Conservation (phyloP, 2,113 vertebrate genomes). For the Syngnathus scovelli region DNA sequence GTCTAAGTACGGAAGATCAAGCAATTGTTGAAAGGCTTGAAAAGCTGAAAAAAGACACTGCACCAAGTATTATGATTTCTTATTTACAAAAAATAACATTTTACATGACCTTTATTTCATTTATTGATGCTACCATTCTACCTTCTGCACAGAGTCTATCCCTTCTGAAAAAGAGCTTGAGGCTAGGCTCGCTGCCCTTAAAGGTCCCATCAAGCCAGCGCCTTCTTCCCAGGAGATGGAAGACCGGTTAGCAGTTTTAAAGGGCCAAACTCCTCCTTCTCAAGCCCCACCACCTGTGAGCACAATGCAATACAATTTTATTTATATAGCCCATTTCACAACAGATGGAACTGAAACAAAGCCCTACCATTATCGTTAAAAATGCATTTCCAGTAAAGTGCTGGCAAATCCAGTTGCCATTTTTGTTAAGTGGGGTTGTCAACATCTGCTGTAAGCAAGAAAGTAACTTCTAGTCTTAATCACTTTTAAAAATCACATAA, state of each 20-base stretch:
- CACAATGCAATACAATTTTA: background rate
- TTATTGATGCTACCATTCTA: slow-evolving; percentile 1
- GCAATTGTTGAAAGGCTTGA: slow-evolving; percentile 85
- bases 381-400: too few relatives aligned
- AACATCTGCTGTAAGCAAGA: too few relatives aligned
- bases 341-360: too few relatives aligned
- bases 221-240: slow-evolving; percentile 83
- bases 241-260: slow-evolving; percentile 79
- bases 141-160: slow-evolving; percentile 71
- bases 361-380: too few relatives aligned
- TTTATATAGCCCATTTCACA: too few relatives aligned
- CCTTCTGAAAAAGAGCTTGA: slow-evolving; percentile 86
- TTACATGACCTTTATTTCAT: background rate
- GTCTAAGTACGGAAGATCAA: slow-evolving; percentile 80
- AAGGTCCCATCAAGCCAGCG: slow-evolving; percentile 66
- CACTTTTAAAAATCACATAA: too few relatives aligned
- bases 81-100: background rate
- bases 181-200: slow-evolving; percentile 83
- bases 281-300: slow-evolving; percentile 75
- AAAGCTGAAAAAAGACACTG: slow-evolving; percentile 82
- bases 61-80: slow-evolving; percentile 72
- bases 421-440: too few relatives aligned
- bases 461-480: too few relatives aligned
- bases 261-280: slow-evolving; percentile 72
- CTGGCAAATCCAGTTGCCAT: too few relatives aligned